Conservation (phyloP, 2,113 vertebrate species). For the Cryptotis parvus region DNA sequence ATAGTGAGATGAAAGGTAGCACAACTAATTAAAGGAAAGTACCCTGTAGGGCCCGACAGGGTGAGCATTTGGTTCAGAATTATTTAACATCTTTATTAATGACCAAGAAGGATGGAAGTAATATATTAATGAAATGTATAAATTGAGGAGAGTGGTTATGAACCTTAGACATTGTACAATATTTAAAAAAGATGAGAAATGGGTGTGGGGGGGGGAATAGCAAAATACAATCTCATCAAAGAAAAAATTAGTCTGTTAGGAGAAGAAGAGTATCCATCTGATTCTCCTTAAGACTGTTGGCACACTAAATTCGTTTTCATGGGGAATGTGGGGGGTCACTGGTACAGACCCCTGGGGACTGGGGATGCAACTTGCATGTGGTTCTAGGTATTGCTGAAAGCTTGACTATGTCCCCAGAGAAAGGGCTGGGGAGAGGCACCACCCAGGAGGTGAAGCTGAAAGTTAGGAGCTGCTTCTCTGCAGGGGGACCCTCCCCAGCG, state of each 20-base stretch:
- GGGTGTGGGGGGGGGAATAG: conserved; percentile 26
- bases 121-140: conserved; percentile 64
- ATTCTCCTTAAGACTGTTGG: no score
- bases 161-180: not conserved
- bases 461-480: not conserved
- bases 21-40: conserved; percentile 77
- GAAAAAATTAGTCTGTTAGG: not conserved
- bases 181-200: not conserved
- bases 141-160: not conserved
- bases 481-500: not conserved
- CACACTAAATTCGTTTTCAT: no score
- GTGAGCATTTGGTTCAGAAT: conserved; percentile 71
- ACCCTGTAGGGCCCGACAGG: conserved; percentile 68
- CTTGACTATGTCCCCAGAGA: not conserved
- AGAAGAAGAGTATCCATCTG: not conserved
- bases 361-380: not conserved
- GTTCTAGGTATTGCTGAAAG: not conserved
- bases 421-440: not conserved
- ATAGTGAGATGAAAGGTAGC: conserved; percentile 76
- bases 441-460: not conserved
- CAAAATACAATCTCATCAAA: not conserved
- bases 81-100: conserved; percentile 82
- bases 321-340: not conserved
- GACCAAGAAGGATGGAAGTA: conserved; percentile 46
- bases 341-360: not conserved